Evolutionary conservation across 2,888 invertebrate species (phyloP).

Genomic region (Pteria penguin): DNA sequence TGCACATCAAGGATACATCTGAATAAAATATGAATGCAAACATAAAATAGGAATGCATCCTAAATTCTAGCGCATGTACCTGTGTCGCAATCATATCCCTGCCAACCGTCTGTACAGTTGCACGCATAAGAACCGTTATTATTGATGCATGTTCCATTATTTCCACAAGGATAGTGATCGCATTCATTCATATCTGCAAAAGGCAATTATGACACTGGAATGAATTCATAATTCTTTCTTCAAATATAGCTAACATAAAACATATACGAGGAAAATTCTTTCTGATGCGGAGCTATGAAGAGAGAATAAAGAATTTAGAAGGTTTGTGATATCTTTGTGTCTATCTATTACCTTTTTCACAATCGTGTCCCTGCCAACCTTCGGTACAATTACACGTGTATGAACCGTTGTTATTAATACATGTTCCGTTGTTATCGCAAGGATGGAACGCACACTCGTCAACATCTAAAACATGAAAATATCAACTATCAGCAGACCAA

Average conservation of each 20-base stretch:
- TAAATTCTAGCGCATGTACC: no score
- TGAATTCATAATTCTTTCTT: no score
- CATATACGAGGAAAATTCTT: no score
- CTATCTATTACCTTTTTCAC: conserved; percentile 9
- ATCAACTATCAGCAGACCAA: no score
- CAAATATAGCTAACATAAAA: no score
- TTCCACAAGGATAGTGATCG: conserved; percentile 46
- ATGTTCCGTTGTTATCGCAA: conserved; percentile 83
- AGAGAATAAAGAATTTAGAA: no score
- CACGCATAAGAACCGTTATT: conserved; percentile 55
- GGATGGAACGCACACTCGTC: conserved; percentile 86
- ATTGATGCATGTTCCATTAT: conserved; percentile 56
- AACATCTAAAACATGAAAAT: conserved; percentile 82
- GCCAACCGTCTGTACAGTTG: conserved; percentile 57
- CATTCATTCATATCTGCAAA: conserved; percentile 50
- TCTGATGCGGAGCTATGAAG: no score
- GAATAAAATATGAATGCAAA: neutral
- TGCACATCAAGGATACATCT: neutral
- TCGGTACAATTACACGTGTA: conserved; percentile 92
- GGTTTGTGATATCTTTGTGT: no score
- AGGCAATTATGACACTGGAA: neutral
- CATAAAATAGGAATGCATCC: no score
- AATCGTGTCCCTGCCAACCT: conserved; percentile 6
- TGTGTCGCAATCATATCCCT: conserved; percentile 33
- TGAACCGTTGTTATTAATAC: conserved; percentile 82